Evolutionary conservation across 1,140 invertebrate genomes (phyloP), one percentile per base, ranked within the genome.

Genomic region (Caenorhabditis remanei): DNA sequence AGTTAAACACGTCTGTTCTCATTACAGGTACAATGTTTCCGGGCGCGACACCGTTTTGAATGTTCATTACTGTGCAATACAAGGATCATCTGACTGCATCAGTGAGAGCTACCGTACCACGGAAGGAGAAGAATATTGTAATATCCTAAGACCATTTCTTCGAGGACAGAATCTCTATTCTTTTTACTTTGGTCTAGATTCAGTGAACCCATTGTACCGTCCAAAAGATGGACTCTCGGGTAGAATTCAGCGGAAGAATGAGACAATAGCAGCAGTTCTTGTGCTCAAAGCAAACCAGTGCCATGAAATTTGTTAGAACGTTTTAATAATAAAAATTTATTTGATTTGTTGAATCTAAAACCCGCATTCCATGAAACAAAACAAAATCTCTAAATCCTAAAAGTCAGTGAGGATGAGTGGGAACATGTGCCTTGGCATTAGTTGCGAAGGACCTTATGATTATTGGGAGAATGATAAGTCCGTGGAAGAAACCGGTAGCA

Each of bases 401-500:
- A 24, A 50, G 14, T 79, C 40, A 50, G 53, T 71, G 65, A 32
- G 65, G 65, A 71, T 71, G 65, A 46, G 43, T 71, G 40, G 71
- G 46, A n/a, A 50, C 67, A 71, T 85, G 87, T 24, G 84, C 87
- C 50, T 88, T 85, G 6, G 88, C 86, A 63, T 87, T 56, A 19
- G 88, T 89, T 4, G 92, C 91, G 53, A 92, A 92, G 7, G 92
- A 88, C 32, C 91, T 87, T 56, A 92, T 89, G 24, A 92, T 91
- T 14, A 92, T 91, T 19, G 91, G 91, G n/a, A 92, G 89, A 61
- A 92, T 87, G 56, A 92, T 89, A 13, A 92, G 65, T 5, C 91
- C 91, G 61, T 92, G 91, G 89, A 92, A 92, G 16, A 92, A 89
- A 7, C 91, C 91, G 11, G 91, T 93, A 19, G 65, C 90, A 11